A percentile compares a stretch with the other conserved stretches of the same genome.
phyloP scores from a whole-genome alignment of 1,140 invertebrate species.

The Conus betulinus region DNA sequence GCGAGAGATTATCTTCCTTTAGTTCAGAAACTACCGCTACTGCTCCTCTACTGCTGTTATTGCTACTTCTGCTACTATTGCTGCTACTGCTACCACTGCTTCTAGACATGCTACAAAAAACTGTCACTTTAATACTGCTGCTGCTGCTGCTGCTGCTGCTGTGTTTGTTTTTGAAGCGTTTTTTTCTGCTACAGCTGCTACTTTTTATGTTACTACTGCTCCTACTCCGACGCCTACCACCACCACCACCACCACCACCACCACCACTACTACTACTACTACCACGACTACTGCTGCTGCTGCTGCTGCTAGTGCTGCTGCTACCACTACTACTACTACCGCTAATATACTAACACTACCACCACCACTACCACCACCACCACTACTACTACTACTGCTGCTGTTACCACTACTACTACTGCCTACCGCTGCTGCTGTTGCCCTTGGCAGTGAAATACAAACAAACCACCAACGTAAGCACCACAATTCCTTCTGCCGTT shows the following conservation, averaged over 20 bases:
- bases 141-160: background rate
- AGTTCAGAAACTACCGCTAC: no score
- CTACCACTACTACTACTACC: no score
- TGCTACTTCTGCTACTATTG: background rate
- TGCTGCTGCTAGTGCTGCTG: no score
- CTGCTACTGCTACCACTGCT: background rate
- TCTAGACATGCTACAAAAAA: background rate
- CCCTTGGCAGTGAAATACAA: no score
- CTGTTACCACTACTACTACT: no score
- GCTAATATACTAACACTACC: no score
- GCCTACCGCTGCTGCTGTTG: no score
- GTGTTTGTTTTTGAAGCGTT: no score
- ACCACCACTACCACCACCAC: no score
- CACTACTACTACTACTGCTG: no score
- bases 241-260: background rate
- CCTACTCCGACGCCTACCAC: background rate
- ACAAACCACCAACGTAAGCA: no score
- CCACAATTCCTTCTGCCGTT: no score
- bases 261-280: background rate
- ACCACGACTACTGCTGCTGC: background rate
- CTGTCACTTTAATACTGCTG: background rate
- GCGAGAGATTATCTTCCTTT: background rate
- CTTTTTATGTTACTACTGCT: background rate
- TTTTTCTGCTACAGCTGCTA: background rate
- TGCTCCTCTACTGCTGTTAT: background rate